Evolutionary conservation across 1,140 invertebrate genomes (phyloP).

Genomic region (Calosoma granatense): DNA sequence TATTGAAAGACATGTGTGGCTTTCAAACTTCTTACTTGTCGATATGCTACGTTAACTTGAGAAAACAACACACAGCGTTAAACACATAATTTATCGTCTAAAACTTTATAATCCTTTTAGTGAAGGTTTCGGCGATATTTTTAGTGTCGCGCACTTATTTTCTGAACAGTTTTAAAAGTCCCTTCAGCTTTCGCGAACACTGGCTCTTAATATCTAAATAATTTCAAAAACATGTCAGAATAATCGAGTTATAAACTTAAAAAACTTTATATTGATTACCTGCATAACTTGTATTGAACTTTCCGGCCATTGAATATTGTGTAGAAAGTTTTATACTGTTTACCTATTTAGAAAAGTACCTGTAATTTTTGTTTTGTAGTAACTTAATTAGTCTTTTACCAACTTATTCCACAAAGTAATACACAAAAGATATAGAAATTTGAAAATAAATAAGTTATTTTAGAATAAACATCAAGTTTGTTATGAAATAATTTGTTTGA

Average conservation of each 20-base stretch:
- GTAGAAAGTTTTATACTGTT: too few species aligned
- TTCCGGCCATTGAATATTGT: neutral
- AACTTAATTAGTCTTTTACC: too few species aligned
- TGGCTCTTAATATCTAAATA: conserved; percentile 5
- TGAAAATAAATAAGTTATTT: too few species aligned
- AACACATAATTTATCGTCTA: conserved; percentile 4
- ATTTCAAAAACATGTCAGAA: conserved; percentile 1
- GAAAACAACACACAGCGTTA: neutral
- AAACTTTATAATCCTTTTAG: conserved; percentile 2
- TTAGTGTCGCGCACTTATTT: neutral
- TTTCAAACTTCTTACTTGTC: too few species aligned
- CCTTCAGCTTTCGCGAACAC: neutral
- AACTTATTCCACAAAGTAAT: too few species aligned
- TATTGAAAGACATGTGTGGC: too few species aligned
- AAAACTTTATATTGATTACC: neutral
- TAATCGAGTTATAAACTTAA: neutral
- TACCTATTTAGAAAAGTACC: too few species aligned
- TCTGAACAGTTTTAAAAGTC: neutral
- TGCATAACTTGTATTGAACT: neutral
- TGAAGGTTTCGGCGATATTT: neutral
- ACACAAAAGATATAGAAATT: too few species aligned
- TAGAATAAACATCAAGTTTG: too few species aligned
- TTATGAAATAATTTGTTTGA: too few species aligned
- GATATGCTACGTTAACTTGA: too few species aligned
- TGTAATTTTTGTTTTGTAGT: too few species aligned